These are phyloP conservation scores for Amiota minor DNA, from an alignment of 2,888 invertebrate species.

Conservation along the genomic window DNA sequence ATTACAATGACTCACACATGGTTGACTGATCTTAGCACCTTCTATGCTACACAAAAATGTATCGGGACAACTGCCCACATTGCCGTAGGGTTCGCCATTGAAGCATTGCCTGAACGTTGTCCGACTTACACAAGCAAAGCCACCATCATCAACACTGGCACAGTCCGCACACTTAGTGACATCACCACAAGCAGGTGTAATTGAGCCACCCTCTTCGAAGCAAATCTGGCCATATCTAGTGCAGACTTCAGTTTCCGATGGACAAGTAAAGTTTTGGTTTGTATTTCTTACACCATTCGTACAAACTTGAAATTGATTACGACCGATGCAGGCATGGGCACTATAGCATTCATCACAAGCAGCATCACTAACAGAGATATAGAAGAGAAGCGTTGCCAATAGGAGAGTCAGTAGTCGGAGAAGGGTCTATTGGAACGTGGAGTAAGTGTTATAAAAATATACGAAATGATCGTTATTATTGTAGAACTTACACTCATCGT, in stretches of 20 bases:
- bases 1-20: constrained; percentile 51
- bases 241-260: constrained; percentile 50
- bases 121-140: constrained; percentile 57
- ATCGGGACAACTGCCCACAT: constrained; percentile 42
- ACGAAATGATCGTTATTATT: no score
- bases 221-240: constrained; percentile 47
- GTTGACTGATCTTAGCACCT: constrained; percentile 9
- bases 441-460: no score
- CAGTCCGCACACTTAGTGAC: constrained; percentile 52
- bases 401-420: constrained; percentile 29
- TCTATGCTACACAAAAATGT: constrained; percentile 48
- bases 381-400: constrained; percentile 20
- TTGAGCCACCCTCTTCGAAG: background rate
- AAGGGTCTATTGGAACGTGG: background rate
- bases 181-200: constrained; percentile 51
- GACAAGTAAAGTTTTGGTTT: constrained; percentile 44
- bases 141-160: background rate
- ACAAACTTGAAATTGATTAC: constrained; percentile 53
- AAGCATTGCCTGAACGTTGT: constrained; percentile 55
- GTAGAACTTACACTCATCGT: background rate
- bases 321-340: constrained; percentile 52
- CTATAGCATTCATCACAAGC: constrained; percentile 56
- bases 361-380: constrained; percentile 41
- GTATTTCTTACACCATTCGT: constrained; percentile 47
- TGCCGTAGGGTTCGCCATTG: background rate